Percentiles rank a stretch among this genome's conserved stretches.
These are phyloP conservation scores for Proteles cristata DNA, from an alignment of 2,113 vertebrate genomes.

Conservation along the genomic window DNA sequence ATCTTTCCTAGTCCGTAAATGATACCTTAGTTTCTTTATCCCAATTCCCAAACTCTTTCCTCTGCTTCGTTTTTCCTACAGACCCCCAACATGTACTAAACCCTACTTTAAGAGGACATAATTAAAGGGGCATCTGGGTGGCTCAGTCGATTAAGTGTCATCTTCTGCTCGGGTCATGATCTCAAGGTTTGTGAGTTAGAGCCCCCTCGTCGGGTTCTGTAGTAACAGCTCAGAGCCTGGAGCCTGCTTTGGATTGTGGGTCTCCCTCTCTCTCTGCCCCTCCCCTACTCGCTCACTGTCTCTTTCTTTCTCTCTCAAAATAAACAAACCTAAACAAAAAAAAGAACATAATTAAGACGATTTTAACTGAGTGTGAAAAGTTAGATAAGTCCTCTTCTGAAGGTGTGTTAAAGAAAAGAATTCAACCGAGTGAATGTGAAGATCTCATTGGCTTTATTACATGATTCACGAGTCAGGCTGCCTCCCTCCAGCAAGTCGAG, in stretches of 20 bases:
- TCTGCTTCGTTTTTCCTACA: neutral
- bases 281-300: no score
- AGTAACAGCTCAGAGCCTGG: no score
- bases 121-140: neutral
- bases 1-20: neutral
- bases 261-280: no score
- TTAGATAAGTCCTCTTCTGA: neutral
- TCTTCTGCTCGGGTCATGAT: no score
- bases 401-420: neutral
- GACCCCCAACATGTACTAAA: no score
- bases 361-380: neutral
- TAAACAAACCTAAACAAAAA: no score
- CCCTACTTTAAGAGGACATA: neutral
- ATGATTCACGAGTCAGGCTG: neutral
- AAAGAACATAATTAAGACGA: neutral
- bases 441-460: neutral
- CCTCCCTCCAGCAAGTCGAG: neutral
- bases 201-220: no score
- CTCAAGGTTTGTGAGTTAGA: no score
- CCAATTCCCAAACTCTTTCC: neutral
- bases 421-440: neutral
- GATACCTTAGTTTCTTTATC: neutral
- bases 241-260: no score
- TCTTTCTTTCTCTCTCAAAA: no score
- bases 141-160: no score